Evolutionary conservation across 2,113 vertebrate species (phyloP), one percentile per base, ranked within the genome.

Genomic region (Alectura lathami): DNA sequence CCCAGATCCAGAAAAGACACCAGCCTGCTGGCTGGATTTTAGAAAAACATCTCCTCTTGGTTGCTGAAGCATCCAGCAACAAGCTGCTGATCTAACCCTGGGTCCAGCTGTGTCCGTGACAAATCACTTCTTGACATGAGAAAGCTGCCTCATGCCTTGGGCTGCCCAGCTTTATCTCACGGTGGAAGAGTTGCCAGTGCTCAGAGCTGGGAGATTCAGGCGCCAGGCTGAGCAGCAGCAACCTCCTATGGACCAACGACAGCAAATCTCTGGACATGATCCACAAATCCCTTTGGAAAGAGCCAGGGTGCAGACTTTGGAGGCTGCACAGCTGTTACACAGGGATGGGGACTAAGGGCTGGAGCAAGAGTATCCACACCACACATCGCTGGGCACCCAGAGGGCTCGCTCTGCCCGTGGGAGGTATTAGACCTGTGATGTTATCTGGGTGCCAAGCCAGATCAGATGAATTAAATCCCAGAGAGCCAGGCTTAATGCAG

Each of bases 21-120:
- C 17, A 5, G 7, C 47, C 32, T 88, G 50, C 53, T 63, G 81
- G 69, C 17, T n/a, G 54, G 54, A 32, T 77, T 83, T 91, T 40
- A 86, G 67, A 32, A 47, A 74, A 83, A n/a, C 50, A 64, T 56
- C 27, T 85, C 30, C 53, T 73, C 40, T 56, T 62, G n/a, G 23
- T 40, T 38, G 18, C 51, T 30, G 50, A 53, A 67, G 38, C 83
- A 60, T 56, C 48, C 83, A 76, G 62, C n/a, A 50, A 7, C 0
- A 0, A 89, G 53, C 15, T 0, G 0, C 36, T 4, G 3, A 51
- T 34, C 82, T 68, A 56, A 68, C 27, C 59, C 59, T 8, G 6
- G 32, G 38, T 38, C 17, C 0, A 0, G 36, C 24, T 2, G 0
- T 56, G 73, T 51, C 42, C 47, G 1, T 30, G 68, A 66, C 70